Percentiles rank a stretch among this genome's conserved stretches.
phyloP scores from a whole-genome alignment of 2,797 vertebrate species.

The Myripristis jacobus region DNA sequence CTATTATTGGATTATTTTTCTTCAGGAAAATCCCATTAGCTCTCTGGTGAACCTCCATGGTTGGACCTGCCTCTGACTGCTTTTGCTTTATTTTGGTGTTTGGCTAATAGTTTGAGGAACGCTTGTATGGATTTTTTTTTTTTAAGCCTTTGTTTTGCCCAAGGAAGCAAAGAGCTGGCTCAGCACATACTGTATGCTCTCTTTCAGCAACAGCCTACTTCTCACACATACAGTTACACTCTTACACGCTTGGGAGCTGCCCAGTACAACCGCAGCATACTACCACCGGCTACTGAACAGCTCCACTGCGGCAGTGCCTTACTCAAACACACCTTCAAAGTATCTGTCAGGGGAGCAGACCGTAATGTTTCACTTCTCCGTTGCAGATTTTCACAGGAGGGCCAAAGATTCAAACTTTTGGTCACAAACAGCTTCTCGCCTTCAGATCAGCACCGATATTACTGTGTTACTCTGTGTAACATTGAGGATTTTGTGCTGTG shows the following conservation, averaged over 20 bases:
- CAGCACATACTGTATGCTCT: neutral
- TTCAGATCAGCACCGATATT: neutral
- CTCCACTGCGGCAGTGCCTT: neutral
- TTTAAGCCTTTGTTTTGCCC: neutral
- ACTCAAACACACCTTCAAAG: neutral
- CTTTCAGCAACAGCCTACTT: neutral
- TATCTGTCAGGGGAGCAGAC: neutral
- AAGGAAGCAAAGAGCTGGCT: neutral
- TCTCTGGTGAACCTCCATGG: too few relatives aligned
- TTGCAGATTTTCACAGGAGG: neutral
- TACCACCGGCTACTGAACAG: neutral
- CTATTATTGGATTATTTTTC: neutral
- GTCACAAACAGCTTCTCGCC: neutral
- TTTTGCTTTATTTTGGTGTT: neutral
- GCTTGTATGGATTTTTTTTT: slow-evolving; percentile 3
- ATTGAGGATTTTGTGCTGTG: neutral
- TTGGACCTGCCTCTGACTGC: neutral
- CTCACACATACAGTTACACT: neutral
- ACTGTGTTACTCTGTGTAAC: neutral
- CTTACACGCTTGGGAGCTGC: too few relatives aligned
- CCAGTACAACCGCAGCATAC: neutral
- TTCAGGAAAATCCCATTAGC: too few relatives aligned
- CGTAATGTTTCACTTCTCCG: neutral
- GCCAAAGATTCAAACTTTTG: neutral
- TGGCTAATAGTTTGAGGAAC: neutral